Conservation (phyloP, 2,888 invertebrate species). For the Hypselothyrea guttata region DNA sequence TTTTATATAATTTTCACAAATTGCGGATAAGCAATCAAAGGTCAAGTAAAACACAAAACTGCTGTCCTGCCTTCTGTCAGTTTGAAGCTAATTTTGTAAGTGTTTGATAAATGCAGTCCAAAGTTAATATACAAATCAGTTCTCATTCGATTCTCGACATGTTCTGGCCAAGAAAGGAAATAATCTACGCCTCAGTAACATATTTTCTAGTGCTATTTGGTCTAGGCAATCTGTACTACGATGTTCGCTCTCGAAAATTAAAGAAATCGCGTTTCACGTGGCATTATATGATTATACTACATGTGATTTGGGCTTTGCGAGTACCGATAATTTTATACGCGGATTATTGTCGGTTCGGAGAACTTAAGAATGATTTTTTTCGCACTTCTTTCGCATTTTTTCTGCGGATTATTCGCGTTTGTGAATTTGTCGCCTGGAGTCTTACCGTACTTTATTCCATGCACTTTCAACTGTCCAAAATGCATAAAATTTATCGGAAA, state of each 20-base stretch:
- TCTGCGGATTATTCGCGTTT: background rate
- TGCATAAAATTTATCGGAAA: background rate
- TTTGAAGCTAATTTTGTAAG: no score
- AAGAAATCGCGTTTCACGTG: background rate
- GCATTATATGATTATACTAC: background rate
- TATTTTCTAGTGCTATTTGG: background rate
- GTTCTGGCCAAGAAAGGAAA: background rate
- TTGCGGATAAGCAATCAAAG: conserved; percentile 5
- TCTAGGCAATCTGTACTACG: background rate
- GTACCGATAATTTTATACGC: background rate
- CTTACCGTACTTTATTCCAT: background rate
- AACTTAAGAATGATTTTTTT: background rate
- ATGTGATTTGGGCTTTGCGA: background rate
- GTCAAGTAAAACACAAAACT: background rate
- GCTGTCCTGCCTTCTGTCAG: background rate
- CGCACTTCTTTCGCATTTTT: background rate
- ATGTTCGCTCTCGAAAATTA: background rate
- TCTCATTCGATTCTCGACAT: background rate
- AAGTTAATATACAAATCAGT: no score
- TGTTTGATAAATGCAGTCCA: no score
- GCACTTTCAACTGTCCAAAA: background rate
- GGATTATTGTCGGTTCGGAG: background rate
- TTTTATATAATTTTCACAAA: conserved; percentile 6
- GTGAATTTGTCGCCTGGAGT: background rate
- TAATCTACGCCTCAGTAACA: background rate